phyloP scores from a whole-genome alignment of 2,113 vertebrate genomes.

The Psittacara wagleri region DNA sequence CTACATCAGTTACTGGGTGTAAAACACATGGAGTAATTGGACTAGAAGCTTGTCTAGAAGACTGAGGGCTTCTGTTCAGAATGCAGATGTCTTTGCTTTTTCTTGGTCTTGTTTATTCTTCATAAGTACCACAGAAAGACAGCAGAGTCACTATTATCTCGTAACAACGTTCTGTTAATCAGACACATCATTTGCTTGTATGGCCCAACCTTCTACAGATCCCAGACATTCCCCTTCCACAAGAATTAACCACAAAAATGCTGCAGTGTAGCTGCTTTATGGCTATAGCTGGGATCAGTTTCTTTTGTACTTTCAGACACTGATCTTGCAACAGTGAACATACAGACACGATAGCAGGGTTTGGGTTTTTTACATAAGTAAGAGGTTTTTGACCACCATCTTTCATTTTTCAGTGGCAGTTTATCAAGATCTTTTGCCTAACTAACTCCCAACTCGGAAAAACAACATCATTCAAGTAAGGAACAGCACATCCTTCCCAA shows the following conservation, averaged over 20 bases:
- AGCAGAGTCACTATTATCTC: constrained; percentile 21
- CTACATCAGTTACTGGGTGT: not conserved
- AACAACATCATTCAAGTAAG: not conserved
- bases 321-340: not conserved
- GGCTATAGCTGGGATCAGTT: not conserved
- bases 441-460: not conserved
- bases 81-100: constrained; percentile 34
- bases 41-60: not conserved
- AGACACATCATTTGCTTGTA: constrained; percentile 26
- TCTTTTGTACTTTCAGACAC: not conserved
- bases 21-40: constrained; percentile 1
- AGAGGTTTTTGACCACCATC: not conserved
- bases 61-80: constrained; percentile 8
- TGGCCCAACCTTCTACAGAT: constrained; percentile 26
- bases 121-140: constrained; percentile 41
- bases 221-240: constrained; percentile 6
- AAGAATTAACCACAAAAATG: constrained; percentile 29
- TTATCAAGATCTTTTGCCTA: not conserved
- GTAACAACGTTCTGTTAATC: not conserved
- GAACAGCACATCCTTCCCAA: not conserved
- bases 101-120: constrained; percentile 38
- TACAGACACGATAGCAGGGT: not conserved
- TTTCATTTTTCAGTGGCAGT: not conserved
- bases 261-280: not conserved
- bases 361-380: not conserved